These are phyloP conservation scores for Leuciscus waleckii DNA, from an alignment of 2,797 vertebrate species.

Conservation along the genomic window DNA sequence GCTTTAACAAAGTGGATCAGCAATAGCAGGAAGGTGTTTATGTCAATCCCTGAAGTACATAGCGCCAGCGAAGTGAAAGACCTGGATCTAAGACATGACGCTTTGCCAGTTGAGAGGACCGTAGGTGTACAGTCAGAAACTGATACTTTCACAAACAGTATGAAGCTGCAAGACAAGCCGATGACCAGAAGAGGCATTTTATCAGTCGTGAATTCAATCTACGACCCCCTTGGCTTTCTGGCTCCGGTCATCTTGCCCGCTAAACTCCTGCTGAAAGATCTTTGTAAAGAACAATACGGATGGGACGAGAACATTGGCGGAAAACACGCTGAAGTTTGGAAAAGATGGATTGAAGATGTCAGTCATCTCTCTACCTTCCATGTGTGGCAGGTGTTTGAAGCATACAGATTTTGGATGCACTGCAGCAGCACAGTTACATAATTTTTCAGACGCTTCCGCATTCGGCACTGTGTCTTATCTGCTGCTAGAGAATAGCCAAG, in stretches of 20 bases:
- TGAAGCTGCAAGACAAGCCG: too few relatives aligned
- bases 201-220: slow-evolving; percentile 14
- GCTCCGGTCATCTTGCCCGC: not conserved
- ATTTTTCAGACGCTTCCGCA: slow-evolving; percentile 41
- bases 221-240: too few relatives aligned
- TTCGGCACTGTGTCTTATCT: slow-evolving; percentile 46
- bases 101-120: slow-evolving; percentile 40
- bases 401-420: slow-evolving; percentile 27
- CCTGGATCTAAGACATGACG: slow-evolving; percentile 31
- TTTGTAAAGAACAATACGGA: slow-evolving; percentile 41
- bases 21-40: slow-evolving; percentile 40
- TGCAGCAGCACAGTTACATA: slow-evolving; percentile 38
- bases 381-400: slow-evolving; percentile 36
- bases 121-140: slow-evolving; percentile 42
- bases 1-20: slow-evolving; percentile 55
- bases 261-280: slow-evolving; percentile 17
- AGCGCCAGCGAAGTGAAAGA: slow-evolving; percentile 46
- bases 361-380: slow-evolving; percentile 29
- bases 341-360: slow-evolving; percentile 32
- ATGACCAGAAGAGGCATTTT: slow-evolving; percentile 7
- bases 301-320: slow-evolving; percentile 37
- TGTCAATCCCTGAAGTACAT: slow-evolving; percentile 25
- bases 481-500: slow-evolving; percentile 13
- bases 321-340: slow-evolving; percentile 16
- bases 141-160: slow-evolving; percentile 27